Evolutionary conservation across 2,113 vertebrate genomes (phyloP), one percentile per base, ranked within the genome.

Genomic region (Promerops cafer): DNA sequence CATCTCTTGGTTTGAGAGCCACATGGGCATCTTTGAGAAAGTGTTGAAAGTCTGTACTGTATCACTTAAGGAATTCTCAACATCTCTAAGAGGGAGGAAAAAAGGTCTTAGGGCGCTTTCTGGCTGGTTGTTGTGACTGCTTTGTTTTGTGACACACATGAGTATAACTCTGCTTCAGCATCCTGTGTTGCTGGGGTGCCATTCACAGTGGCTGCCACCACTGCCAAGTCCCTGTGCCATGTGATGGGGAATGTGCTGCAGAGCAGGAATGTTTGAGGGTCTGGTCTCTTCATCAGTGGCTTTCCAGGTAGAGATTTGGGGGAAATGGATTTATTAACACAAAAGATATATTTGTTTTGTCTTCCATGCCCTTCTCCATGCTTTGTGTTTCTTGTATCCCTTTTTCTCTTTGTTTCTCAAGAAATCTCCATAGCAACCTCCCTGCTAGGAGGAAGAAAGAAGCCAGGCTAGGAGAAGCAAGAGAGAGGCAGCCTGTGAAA

Each of bases 401-500:
- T 63, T 83, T 92, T 90, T 54, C 49, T 63, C 27, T 68, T 78
- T 71, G 31, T 88, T 95, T 94, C 65, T 71, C 37, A 87, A 87
- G 56, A 66, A 94, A 81, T 96, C 87, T 95, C 93, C 80, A 88
- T 95, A 92, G 86, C 90, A 97, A 96, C 92, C 44, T 69, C 28
- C 13, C 11, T 80, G 24, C 27, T 53, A 56, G 0, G 0, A 21
- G 24, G 16, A 93, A 20, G 56, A 72, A 87, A 75, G 68, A 69
- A 87, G 24, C n/a, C 11, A 42, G 79, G 8, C 37, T 74, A 35
- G 20, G 60, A 86, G 76, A 83, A 72, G 40, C 40, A 44, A 47
- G 64, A 75, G 40, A 37, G 14, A 66, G 37, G 26, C 40, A 91
- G 53, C 15, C 37, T 77, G 28, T 74, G 54, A 64, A 40, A 7